phyloP scores from a whole-genome alignment of 2,888 invertebrate genomes.

The Argyresthia goedartella region DNA sequence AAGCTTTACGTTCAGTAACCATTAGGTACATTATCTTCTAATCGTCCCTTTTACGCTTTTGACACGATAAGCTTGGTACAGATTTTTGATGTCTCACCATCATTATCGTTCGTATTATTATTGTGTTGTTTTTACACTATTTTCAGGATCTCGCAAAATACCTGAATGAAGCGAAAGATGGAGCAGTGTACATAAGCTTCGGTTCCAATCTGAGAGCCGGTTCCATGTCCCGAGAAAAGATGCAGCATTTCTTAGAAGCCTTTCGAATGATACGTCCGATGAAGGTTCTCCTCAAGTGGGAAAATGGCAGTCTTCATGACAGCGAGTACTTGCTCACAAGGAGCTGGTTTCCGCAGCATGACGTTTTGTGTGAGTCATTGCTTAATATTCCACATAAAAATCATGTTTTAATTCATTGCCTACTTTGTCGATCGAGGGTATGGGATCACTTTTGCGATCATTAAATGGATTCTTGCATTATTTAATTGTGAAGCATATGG shows the following conservation, averaged over 20 bases:
- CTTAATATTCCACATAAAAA: no score
- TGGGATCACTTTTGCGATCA: no score
- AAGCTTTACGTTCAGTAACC: neutral
- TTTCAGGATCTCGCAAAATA: conserved; percentile 63
- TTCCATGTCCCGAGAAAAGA: conserved; percentile 70
- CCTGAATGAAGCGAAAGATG: conserved; percentile 70
- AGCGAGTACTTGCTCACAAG: conserved; percentile 71
- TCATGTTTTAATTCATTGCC: no score
- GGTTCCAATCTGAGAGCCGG: conserved; percentile 78
- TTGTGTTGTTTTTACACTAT: no score
- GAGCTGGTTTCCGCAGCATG: conserved; percentile 78
- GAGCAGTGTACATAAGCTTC: conserved; percentile 80
- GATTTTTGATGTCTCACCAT: no score
- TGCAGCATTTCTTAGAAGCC: conserved; percentile 69
- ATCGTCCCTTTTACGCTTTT: no score
- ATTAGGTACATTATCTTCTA: no score
- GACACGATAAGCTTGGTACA: no score
- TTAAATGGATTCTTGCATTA: no score
- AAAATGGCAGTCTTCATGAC: conserved; percentile 66
- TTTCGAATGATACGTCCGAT: conserved; percentile 71
- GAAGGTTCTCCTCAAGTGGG: conserved; percentile 82
- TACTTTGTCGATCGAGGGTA: no score
- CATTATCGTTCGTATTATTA: no score
- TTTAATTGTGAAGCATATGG: no score
- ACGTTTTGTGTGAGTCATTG: conserved; percentile 73